Evolutionary conservation across 2,888 invertebrate species (phyloP).

Genomic region (Cosmopolites sordidus): DNA sequence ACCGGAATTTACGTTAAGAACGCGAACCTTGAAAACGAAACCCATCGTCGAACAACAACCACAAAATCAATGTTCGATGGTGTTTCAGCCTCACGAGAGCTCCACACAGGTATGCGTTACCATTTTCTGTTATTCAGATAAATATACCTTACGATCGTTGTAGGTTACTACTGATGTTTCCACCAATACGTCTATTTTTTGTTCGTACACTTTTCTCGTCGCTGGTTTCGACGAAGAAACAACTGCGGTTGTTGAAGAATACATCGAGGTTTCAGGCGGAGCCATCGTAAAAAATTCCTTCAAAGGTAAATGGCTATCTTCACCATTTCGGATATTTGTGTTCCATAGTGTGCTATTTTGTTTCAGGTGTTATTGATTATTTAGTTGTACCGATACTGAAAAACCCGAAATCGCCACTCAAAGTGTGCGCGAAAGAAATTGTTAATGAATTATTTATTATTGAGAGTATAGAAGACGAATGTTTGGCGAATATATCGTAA

Average conservation of each 20-base stretch:
- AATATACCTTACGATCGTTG: no score
- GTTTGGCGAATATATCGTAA: conserved; percentile 53
- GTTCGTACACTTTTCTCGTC: conserved; percentile 42
- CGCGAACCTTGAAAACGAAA: background rate
- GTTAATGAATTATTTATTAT: conserved; percentile 71
- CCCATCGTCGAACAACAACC: conserved; percentile 1
- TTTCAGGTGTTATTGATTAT: conserved; percentile 57
- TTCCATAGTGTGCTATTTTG: no score
- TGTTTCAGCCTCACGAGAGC: conserved; percentile 24
- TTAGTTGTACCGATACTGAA: conserved; percentile 59
- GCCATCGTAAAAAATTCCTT: conserved; percentile 50
- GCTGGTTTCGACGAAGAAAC: conserved; percentile 50
- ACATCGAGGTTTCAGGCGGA: conserved; percentile 57
- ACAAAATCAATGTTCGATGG: background rate
- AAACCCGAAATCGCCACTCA: conserved; percentile 35
- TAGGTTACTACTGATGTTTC: conserved; percentile 23
- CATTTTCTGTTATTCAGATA: no score
- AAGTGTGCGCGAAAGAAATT: conserved; percentile 53
- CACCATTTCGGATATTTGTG: no score
- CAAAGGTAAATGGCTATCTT: no score
- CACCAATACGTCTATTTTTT: conserved; percentile 32
- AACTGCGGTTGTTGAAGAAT: conserved; percentile 45
- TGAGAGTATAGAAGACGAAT: conserved; percentile 60
- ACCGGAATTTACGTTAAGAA: conserved; percentile 8
- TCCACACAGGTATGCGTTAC: conserved; percentile 25